Evolutionary conservation across 2,797 vertebrate species (phyloP).

Genomic region (Manis javanica): DNA sequence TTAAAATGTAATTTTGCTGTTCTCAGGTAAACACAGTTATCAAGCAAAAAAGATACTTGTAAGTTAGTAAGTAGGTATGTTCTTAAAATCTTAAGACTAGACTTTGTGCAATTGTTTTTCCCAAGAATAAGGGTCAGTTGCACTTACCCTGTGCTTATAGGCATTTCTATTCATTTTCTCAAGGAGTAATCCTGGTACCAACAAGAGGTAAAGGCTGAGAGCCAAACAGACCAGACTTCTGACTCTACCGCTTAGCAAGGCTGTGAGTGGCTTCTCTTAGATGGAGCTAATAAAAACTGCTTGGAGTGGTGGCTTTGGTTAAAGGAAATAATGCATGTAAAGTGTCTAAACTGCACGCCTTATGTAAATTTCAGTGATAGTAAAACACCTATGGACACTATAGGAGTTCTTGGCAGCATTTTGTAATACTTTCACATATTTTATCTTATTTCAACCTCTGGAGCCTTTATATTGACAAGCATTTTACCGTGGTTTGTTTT

Average conservation of each 20-base stretch:
- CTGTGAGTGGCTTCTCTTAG: background rate
- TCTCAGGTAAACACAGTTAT: conserved; percentile 1
- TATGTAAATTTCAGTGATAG: background rate
- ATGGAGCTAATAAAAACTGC: background rate
- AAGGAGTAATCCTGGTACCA: background rate
- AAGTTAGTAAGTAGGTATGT: background rate
- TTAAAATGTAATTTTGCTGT: background rate
- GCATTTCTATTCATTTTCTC: background rate
- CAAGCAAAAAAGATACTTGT: background rate
- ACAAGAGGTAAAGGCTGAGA: background rate
- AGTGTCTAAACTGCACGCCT: background rate
- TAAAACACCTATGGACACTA: background rate
- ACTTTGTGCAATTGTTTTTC: background rate
- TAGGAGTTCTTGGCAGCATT: background rate
- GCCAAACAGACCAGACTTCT: background rate
- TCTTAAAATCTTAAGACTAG: background rate
- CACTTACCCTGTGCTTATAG: background rate
- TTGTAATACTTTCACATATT: background rate
- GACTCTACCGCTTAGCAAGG: background rate
- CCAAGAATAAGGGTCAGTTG: background rate
- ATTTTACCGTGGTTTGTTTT: conserved; percentile 34
- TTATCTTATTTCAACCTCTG: conserved; percentile 23
- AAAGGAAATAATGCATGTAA: background rate
- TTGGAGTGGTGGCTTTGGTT: background rate
- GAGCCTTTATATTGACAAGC: background rate